phyloP scores from a whole-genome alignment of 2,888 invertebrate genomes.

The Callosobruchus maculatus region DNA sequence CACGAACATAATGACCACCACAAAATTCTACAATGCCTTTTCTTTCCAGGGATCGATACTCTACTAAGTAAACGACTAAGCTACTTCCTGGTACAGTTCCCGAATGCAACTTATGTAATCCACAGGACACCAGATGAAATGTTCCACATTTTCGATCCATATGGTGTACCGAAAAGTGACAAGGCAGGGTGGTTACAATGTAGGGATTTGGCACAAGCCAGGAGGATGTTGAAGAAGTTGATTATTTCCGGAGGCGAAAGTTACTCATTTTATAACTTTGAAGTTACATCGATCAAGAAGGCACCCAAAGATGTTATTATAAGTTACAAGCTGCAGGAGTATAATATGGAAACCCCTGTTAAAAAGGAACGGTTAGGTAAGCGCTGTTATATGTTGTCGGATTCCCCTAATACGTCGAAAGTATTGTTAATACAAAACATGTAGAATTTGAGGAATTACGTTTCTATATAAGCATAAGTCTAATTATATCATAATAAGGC shows the following conservation, averaged over 20 bases:
- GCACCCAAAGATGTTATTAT: constrained; percentile 53
- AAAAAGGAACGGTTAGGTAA: constrained; percentile 42
- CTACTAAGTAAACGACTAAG: constrained; percentile 46
- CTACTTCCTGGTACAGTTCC: constrained; percentile 58
- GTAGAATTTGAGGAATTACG: too few relatives aligned
- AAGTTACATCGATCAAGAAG: constrained; percentile 54
- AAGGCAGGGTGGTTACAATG: constrained; percentile 54
- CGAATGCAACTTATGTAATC: constrained; percentile 56
- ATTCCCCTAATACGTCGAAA: too few relatives aligned
- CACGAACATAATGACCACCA: too few relatives aligned
- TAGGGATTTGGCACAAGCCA: constrained; percentile 44
- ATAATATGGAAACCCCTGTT: constrained; percentile 42
- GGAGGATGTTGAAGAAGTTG: constrained; percentile 16
- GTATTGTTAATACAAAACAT: too few relatives aligned
- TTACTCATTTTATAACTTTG: constrained; percentile 56
- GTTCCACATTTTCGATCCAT: constrained; percentile 63
- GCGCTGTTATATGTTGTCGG: background rate
- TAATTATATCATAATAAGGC: too few relatives aligned
- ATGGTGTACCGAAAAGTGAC: constrained; percentile 35
- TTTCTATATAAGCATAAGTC: too few relatives aligned
- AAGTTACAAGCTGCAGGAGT: constrained; percentile 50
- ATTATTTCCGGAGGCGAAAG: constrained; percentile 34
- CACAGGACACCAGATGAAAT: constrained; percentile 53
- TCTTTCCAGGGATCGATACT: constrained; percentile 37
- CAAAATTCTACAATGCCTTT: too few relatives aligned